A percentile compares a stretch with the other conserved stretches of the same genome.
Evolutionary conservation across 2,113 vertebrate genomes (phyloP).

Genomic region (Accipiter cooperii): DNA sequence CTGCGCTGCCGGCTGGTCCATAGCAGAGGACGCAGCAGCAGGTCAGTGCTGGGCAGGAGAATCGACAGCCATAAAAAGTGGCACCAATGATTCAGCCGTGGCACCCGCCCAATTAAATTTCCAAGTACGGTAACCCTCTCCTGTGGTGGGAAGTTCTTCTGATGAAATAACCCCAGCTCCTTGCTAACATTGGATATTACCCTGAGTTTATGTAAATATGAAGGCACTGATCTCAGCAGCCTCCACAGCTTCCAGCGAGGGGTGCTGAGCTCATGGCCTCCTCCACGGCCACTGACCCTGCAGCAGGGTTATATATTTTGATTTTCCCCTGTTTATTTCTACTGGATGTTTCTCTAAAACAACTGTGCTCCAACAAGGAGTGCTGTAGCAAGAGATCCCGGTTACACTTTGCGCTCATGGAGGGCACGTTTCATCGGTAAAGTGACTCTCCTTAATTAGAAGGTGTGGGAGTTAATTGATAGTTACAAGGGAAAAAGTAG

Average conservation of each 20-base stretch:
- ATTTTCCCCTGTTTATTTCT: background rate
- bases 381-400: background rate
- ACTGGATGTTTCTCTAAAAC: background rate
- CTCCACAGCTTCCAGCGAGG: background rate
- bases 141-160: background rate
- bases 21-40: background rate
- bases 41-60: background rate
- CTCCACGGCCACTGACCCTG: background rate
- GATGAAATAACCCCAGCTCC: background rate
- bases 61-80: accelerated
- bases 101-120: background rate
- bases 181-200: accelerated
- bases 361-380: background rate
- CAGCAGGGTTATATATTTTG: background rate
- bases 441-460: background rate
- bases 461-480: background rate
- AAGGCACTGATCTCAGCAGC: background rate
- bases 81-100: background rate
- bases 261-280: background rate
- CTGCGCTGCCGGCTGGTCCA: accelerated
- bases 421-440: accelerated
- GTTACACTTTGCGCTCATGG: background rate
- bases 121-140: background rate
- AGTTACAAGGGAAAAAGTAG: background rate
- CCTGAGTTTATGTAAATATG: background rate